Conservation (phyloP, 1,140 invertebrate species). For the Dendroctonus ponderosae region DNA sequence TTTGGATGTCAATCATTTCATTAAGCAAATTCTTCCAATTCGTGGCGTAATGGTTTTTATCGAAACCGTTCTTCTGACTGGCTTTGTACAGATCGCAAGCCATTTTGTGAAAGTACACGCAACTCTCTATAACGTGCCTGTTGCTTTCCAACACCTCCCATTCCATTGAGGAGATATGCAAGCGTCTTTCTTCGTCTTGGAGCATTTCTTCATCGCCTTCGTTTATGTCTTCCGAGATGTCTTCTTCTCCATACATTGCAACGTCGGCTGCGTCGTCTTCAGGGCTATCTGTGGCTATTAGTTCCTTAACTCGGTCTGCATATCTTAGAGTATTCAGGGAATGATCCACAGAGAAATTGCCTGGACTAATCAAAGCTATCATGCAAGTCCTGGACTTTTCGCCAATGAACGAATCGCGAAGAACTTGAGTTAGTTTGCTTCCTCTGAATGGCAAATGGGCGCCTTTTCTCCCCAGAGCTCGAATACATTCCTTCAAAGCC, state of each 20-base stretch:
- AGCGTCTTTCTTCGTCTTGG: slow-evolving; percentile 33
- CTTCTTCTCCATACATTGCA: slow-evolving; percentile 25
- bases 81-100: slow-evolving; percentile 43
- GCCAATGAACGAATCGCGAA: slow-evolving; percentile 98
- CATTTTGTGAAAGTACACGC: slow-evolving; percentile 45
- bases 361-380: slow-evolving; percentile 99
- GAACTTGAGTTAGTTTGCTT: slow-evolving; percentile 95
- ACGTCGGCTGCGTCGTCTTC: slow-evolving; percentile 21
- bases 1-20: slow-evolving; percentile 45
- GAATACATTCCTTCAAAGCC: slow-evolving; percentile 97
- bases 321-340: slow-evolving; percentile 97
- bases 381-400: slow-evolving; percentile 98
- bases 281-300: slow-evolving; percentile 69
- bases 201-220: slow-evolving; percentile 37
- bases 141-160: slow-evolving; percentile 43
- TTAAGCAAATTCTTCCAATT: slow-evolving; percentile 43
- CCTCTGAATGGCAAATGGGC: slow-evolving; percentile 96
- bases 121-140: slow-evolving; percentile 43
- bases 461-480: slow-evolving; percentile 90
- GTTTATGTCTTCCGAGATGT: slow-evolving; percentile 27
- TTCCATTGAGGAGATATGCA: slow-evolving; percentile 37
- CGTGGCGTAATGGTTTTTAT: slow-evolving; percentile 40
- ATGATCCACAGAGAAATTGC: slow-evolving; percentile 93
- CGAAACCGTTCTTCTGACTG: slow-evolving; percentile 37
- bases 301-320: slow-evolving; percentile 92